Percentiles rank a stretch among this genome's conserved stretches.
Conservation (phyloP, 2,113 vertebrate species). For the Ciconia maguari region DNA sequence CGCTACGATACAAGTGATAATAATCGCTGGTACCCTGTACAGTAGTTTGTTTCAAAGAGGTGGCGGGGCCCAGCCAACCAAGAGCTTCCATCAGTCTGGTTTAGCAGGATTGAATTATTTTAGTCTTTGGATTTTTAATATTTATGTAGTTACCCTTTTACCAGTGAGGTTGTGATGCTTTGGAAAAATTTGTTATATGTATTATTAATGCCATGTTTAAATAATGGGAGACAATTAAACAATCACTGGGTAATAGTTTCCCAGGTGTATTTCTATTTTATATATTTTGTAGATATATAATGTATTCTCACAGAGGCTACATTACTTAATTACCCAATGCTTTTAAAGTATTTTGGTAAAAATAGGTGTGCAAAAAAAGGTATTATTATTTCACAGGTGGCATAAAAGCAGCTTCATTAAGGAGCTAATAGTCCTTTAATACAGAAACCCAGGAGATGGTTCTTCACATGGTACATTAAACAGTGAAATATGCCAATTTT, state of each 20-base stretch:
- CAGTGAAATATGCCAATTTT: constrained; percentile 73
- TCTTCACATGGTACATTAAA: constrained; percentile 67
- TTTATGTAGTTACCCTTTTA: constrained; percentile 24
- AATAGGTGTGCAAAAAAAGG: constrained; percentile 12
- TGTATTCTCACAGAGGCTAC: neutral
- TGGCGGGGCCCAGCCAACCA: neutral
- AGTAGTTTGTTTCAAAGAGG: neutral
- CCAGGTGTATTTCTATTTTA: neutral
- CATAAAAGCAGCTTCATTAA: constrained; percentile 46
- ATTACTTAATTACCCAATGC: constrained; percentile 20
- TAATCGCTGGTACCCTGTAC: neutral
- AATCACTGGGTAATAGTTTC: neutral
- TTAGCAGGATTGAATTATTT: neutral
- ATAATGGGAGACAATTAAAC: constrained; percentile 26
- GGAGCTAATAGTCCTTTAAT: constrained; percentile 64
- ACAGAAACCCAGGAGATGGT: constrained; percentile 57
- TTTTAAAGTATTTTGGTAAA: constrained; percentile 40
- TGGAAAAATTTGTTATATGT: neutral
- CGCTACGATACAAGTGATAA: neutral
- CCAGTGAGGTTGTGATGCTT: neutral
- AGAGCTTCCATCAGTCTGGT: neutral
- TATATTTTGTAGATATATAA: neutral
- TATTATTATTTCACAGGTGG: constrained; percentile 42
- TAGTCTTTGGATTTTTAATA: constrained; percentile 12
- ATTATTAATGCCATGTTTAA: constrained; percentile 34